These are phyloP conservation scores for Cossypha heuglini DNA, from an alignment of 2,797 vertebrate species.

Conservation along the genomic window DNA sequence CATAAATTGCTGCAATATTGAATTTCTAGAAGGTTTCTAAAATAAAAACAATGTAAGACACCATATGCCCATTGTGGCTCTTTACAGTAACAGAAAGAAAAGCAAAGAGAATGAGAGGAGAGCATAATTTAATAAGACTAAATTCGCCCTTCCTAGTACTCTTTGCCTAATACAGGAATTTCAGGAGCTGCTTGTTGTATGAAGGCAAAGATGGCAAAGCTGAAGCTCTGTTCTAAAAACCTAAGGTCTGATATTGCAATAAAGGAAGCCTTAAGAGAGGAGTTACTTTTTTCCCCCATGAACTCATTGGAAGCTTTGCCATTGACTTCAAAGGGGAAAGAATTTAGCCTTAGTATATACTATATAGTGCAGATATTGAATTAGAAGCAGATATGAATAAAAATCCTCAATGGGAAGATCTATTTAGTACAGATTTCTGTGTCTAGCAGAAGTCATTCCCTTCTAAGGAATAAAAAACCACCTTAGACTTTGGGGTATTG, in stretches of 20 bases:
- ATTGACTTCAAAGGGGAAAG: constrained; percentile 5
- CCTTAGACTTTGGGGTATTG: background rate
- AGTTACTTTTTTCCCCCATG: background rate
- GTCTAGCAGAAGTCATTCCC: background rate
- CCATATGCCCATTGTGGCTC: background rate
- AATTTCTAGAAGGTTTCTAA: background rate
- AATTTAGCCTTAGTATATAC: background rate
- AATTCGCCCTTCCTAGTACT: background rate
- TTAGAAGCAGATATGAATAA: constrained; percentile 35
- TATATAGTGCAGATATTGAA: constrained; percentile 27
- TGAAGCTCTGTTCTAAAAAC: background rate
- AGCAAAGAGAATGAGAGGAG: background rate
- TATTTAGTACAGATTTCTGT: background rate
- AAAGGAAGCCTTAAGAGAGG: background rate
- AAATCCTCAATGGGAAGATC: background rate
- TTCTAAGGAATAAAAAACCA: background rate
- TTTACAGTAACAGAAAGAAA: background rate
- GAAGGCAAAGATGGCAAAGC: background rate
- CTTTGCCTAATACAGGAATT: background rate
- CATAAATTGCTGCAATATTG: background rate
- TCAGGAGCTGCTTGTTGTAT: background rate
- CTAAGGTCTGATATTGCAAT: background rate
- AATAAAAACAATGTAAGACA: background rate
- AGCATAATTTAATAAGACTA: background rate
- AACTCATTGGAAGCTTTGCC: constrained; percentile 24